Evolutionary conservation across 2,797 vertebrate genomes (phyloP), one percentile per base, ranked within the genome.

Genomic region (Artibeus jamaicensis): DNA sequence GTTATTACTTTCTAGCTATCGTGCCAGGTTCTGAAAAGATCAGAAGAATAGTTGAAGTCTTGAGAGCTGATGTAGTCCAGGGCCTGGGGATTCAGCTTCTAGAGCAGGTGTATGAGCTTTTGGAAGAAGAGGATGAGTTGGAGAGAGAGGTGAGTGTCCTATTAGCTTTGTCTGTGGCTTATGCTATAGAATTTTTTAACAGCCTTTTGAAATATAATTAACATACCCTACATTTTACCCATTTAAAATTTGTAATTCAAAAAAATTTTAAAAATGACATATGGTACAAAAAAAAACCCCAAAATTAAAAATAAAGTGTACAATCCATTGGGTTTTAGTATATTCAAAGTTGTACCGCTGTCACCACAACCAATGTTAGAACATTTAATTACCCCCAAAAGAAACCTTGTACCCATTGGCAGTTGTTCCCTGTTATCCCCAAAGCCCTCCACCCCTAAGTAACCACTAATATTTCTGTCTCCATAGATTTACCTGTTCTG

Each of bases 21-120:
- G 97, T 98, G 4, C 98, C 99, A 18, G 99, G 99, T 92, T 99
- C 99, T 93, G 99, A 99, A 79, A 99, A 99, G 98, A 98, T 99
- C 44, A 99, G 98, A 95, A 99, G 99, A 98, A 99, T 99, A 95
- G 98, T 99, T 96, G 99, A 99, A 98, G 98, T 98, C 67, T 98
- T 99, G 96, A 99, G 99, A 95, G 99, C 99, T 68, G 99, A 99
- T 96, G 99, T 99, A 86, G 98, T 99, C 73, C 99, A 99, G 96
- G 99, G 99, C 48, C 94, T 99, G 42, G 99, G 99, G 26, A 98
- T 99, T 96, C 99, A 99, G 95, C 98, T 99, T 97, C 98, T 99
- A 92, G 99, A 99, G 97, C 98, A 98, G 97, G 99, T 98, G 1
- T 98, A 99, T 97, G 99, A 99, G 96, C 98, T 99, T 97, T 99